A percentile compares a stretch with the other conserved stretches of the same genome.
Conservation (phyloP, 2,888 invertebrate species). For the Plebejus anna region DNA sequence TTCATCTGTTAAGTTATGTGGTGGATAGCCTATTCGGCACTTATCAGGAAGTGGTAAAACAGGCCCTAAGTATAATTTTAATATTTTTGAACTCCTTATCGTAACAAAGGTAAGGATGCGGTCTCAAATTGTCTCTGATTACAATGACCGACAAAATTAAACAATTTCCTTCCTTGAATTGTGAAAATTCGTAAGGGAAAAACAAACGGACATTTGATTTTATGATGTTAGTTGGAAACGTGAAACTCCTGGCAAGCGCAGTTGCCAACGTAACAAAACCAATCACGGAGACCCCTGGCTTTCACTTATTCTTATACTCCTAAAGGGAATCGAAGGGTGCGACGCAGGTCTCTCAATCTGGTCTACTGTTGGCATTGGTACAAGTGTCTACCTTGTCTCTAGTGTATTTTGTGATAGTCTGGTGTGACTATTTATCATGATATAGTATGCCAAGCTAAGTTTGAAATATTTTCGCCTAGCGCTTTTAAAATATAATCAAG, state of each 20-base stretch:
- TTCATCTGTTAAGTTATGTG: no score
- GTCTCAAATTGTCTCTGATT: no score
- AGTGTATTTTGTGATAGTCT: conserved; percentile 54
- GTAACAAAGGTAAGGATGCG: no score
- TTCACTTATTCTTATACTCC: conserved; percentile 40
- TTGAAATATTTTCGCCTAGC: conserved; percentile 13
- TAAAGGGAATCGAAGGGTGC: conserved; percentile 43
- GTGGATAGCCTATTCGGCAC: no score
- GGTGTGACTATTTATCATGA: conserved; percentile 52
- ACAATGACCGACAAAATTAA: no score
- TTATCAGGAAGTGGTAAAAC: no score
- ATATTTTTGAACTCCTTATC: no score
- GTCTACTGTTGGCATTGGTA: conserved; percentile 53
- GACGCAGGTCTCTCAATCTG: conserved; percentile 49
- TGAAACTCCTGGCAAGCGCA: conserved; percentile 59
- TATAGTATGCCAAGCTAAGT: conserved; percentile 26
- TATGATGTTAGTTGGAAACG: neutral
- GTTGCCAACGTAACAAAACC: conserved; percentile 50
- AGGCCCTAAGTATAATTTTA: no score
- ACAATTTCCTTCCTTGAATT: no score
- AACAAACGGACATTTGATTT: neutral
- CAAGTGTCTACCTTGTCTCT: conserved; percentile 55
- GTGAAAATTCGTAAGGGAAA: neutral
- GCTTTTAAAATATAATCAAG: neutral
- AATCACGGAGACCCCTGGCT: conserved; percentile 51